These are phyloP conservation scores for Orthosia gothica DNA, from an alignment of 2,888 invertebrate species.

Conservation along the genomic window DNA sequence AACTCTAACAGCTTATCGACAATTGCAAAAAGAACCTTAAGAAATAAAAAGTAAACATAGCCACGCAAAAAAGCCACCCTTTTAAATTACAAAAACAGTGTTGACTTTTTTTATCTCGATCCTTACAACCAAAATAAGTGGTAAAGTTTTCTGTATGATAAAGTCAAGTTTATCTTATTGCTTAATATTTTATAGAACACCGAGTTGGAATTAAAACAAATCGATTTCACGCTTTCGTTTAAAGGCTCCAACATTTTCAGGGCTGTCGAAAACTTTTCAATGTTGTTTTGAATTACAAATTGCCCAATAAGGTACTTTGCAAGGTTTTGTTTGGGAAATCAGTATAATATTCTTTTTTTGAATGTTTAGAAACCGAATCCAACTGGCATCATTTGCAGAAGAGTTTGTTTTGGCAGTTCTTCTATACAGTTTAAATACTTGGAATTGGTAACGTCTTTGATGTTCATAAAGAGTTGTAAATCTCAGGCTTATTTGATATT, in stretches of 20 bases:
- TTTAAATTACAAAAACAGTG: not conserved
- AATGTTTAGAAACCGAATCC: not conserved
- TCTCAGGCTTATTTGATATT: not conserved
- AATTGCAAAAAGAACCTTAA: not conserved
- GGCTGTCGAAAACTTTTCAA: slow-evolving; percentile 39
- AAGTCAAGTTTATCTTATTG: slow-evolving; percentile 23
- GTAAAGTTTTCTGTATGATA: not conserved
- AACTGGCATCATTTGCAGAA: not conserved
- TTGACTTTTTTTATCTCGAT: not conserved
- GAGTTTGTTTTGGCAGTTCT: not conserved
- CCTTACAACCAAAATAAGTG: not conserved
- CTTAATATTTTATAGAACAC: slow-evolving; percentile 23
- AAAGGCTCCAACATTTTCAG: slow-evolving; percentile 22
- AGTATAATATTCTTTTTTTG: slow-evolving; percentile 3
- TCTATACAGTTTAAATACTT: not conserved
- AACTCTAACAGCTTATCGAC: not conserved
- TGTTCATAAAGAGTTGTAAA: not conserved
- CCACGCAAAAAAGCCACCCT: not conserved
- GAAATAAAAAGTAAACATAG: not conserved
- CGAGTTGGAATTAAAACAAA: slow-evolving; percentile 36
- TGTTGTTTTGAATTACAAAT: slow-evolving; percentile 44
- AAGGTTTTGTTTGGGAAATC: slow-evolving; percentile 27
- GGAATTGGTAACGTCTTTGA: not conserved
- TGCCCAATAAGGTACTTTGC: slow-evolving; percentile 28
- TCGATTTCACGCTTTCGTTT: slow-evolving; percentile 53